A percentile compares a stretch with the other conserved stretches of the same genome.
These are phyloP conservation scores for Agrochola lychnidis DNA, from an alignment of 2,888 invertebrate genomes.

Conservation along the genomic window DNA sequence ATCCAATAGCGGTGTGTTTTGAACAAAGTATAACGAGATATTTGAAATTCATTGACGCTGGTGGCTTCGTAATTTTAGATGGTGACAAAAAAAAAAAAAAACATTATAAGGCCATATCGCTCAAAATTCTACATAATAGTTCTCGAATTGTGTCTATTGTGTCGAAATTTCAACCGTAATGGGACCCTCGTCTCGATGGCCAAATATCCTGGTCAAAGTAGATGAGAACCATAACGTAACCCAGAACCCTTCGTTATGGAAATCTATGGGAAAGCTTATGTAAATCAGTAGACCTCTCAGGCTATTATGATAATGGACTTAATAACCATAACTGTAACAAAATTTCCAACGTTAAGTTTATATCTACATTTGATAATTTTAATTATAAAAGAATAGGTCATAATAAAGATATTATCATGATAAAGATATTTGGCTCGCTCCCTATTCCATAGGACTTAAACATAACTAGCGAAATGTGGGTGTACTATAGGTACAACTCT, in stretches of 20 bases:
- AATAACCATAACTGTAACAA: constrained; percentile 14
- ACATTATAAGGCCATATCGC: not conserved
- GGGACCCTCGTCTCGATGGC: not conserved
- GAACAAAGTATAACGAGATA: constrained; percentile 28
- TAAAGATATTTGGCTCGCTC: not conserved
- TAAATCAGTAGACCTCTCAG: constrained; percentile 17
- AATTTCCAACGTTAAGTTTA: not conserved
- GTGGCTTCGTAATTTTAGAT: not conserved
- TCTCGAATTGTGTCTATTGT: not conserved
- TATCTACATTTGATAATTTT: constrained; percentile 15
- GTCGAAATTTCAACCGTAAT: not conserved
- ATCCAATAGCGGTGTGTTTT: constrained; percentile 29
- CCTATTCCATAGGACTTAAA: too few species aligned
- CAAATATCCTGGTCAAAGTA: constrained; percentile 11
- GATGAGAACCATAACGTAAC: constrained; percentile 7
- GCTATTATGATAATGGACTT: constrained; percentile 23
- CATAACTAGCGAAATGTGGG: too few species aligned
- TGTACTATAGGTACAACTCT: too few species aligned
- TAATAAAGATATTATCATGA: constrained; percentile 9
- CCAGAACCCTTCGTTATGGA: constrained; percentile 27
- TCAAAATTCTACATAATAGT: not conserved
- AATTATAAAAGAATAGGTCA: constrained; percentile 1
- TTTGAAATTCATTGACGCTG: constrained; percentile 29
- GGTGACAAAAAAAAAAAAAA: constrained; percentile 17
- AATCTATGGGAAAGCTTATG: constrained; percentile 38